Base-by-base conservation (phyloP, 2,888 invertebrate species). In the Cyclophora punctaria region DNA sequence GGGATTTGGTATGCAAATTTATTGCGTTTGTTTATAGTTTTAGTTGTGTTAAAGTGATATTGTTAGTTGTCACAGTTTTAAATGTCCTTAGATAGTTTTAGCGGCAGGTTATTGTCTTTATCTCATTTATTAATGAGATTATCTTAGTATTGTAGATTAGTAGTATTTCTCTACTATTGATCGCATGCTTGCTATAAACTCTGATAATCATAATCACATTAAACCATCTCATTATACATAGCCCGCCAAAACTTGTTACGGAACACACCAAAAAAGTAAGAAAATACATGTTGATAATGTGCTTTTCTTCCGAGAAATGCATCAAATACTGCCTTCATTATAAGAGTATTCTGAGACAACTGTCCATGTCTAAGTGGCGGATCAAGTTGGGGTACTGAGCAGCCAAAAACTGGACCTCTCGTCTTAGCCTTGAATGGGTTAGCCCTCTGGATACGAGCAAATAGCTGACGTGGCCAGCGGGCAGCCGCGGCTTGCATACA, bases 381-480 rank as follows among this genome's bases (percentile, higher is more conserved):
- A 86, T 86, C 84, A 83, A 78, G 80, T 83, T 75, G 69, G 67
- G 37, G 37, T 5, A 37, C 37, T 5, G 59, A 78, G 72, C 78
- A 70, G 78, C 83, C 88, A 88, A 88, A 88, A 88, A 88, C 86
- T 88, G 84, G 88, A 79, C 83, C 76, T 75, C 66, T 76, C 74
- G 74, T 67, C 80, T 85, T 88, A 87, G 86, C 88, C 88, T 87
- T 87, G 88, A 86, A 87, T 87, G 88, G 88, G 80, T 87, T 84
- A 88, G 85, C 87, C 86, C 80, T 80, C 80, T 83, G 87, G 87
- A 82, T 85, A 84, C 75, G 78, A 82, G 83, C 86, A 81, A 87
- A 88, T 87, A 85, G 88, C 88, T 86, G 88, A 86, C 83, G 87
- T 82, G 80, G 86, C 81, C 82, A 78, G 83, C 78, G 78, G 83